Evolutionary conservation across 2,113 vertebrate genomes (phyloP), one percentile per base, ranked within the genome.

Genomic region (Sturnus vulgaris): DNA sequence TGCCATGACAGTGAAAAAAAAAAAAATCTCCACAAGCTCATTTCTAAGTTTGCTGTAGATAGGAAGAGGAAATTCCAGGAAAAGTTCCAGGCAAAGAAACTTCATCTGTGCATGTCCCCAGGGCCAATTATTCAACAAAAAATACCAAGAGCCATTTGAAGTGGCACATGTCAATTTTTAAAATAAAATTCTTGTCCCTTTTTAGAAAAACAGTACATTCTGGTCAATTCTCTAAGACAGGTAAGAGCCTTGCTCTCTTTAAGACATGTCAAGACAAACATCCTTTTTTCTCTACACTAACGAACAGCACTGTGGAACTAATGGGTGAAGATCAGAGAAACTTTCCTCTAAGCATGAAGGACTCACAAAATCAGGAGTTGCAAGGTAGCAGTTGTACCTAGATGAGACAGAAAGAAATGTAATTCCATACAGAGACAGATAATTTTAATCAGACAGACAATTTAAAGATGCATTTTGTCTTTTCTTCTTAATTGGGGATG

Each of bases 381-480:
- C 10, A 40, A 70, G 39, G 14, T 31, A 55, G 16, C 17, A 56
- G 15, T 12, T 68, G 20, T 82, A 79, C 63, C 21, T 42, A 77
- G n/a, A 65, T 0, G 3, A 92, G 46, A 82, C 5, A 76, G 53
- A 92, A 94, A 56, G 4, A 2, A 89, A 12, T 39, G 16, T 11
- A 44, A 61, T 73, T 91, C 47, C 27, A 47, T 57, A 56, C 11
- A 77, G 27, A 87, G n/a, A 61, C 22, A 77, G 55, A 92, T 80
- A 59, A 77, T 77, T 82, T 81, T 66, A 93, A 76, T 53, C 61
- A 90, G 70, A 66, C 10, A 71, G 30, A 70, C 35, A 82, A 76
- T 83, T 85, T 91, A 80, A 93, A 94, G 40, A 84, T 33, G 6
- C 1, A 7, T 94, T 85, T 85, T 79, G 30, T 89, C 55, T 92